Evolutionary conservation across 2,888 invertebrate species (phyloP), one percentile per base, ranked within the genome.

Genomic region (Dicyrtoma fusca): DNA sequence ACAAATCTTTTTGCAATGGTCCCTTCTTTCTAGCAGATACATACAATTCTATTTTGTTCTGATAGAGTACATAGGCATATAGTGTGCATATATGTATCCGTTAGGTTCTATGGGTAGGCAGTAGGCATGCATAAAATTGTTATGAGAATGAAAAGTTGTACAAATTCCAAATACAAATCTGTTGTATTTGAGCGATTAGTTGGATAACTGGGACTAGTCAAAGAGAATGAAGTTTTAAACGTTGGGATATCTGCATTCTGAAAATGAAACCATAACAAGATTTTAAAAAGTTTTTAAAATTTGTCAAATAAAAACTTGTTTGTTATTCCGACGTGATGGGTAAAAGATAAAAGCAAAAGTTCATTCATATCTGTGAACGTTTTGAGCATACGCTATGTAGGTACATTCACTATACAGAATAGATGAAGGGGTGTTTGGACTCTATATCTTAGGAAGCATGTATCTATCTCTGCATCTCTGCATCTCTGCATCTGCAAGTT

Each of bases 201-300:
- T 5, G 34, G 4, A 5, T 5, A 5, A 8, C 4, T 8, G 8
- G 3, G 34, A 34, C 34, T 34, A 8, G 34, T 34, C 14, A n/a
- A 65, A 26, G n/a, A 47, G 14, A 17, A 11, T 34, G 17, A 42
- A 14, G 23, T 17, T 53, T 51, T 51, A 53, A 10, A 25, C 11
- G 3, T 14, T n/a, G 4, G n/a, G 57, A n/a, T 23, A 57, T 23
- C 3, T 14, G n/a, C n/a, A 44, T 23, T 63, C 45, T 55, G 44
- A 63, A 64, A 53, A 53, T 51, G 63, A 71, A 69, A 69, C 73
- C 69, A 73, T 73, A 73, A 73, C 64, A 73, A 73, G 73, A 73
- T 70, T 73, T 69, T 69, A 73, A 71, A 61, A 68, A 71, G 71
- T 71, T 71, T 26, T 65, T 65, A 34, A 64, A 49, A 49, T 64